These are phyloP conservation scores for Plutella xylostella DNA, from an alignment of 2,888 invertebrate species.

Conservation along the genomic window DNA sequence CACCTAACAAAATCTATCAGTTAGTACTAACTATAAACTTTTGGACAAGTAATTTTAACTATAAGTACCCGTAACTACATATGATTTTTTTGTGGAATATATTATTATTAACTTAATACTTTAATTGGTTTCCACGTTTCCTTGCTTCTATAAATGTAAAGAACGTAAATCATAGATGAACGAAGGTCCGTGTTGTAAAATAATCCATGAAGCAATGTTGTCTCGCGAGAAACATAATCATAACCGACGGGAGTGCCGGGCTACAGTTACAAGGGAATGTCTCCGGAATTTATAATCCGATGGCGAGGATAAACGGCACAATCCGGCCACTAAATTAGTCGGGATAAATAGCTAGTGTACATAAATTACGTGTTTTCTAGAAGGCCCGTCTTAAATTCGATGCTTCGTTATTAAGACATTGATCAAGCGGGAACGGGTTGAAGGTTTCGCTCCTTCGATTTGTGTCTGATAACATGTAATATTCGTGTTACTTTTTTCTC, in stretches of 20 bases:
- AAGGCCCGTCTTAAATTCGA: slow-evolving; percentile 28
- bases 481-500: slow-evolving; percentile 22
- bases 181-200: slow-evolving; percentile 22
- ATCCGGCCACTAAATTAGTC: slow-evolving; percentile 38
- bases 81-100: too few species aligned
- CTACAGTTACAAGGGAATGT: slow-evolving; percentile 36
- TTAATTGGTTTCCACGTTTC: too few species aligned
- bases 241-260: slow-evolving; percentile 25
- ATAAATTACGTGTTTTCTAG: slow-evolving; percentile 25
- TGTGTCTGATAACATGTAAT: slow-evolving; percentile 27
- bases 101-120: too few species aligned
- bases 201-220: slow-evolving; percentile 21
- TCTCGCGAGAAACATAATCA: slow-evolving; percentile 41
- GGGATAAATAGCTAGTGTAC: slow-evolving; percentile 30
- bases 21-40: too few species aligned
- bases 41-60: too few species aligned
- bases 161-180: too few species aligned
- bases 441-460: slow-evolving; percentile 28
- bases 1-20: too few species aligned
- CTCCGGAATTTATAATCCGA: slow-evolving; percentile 29
- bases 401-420: slow-evolving; percentile 38
- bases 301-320: slow-evolving; percentile 35
- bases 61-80: too few species aligned
- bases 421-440: slow-evolving; percentile 33
- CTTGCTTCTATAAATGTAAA: too few species aligned